Percentiles rank a stretch among this genome's conserved stretches.
phyloP scores from a whole-genome alignment of 2,888 invertebrate species.

The Andricus curvator region DNA sequence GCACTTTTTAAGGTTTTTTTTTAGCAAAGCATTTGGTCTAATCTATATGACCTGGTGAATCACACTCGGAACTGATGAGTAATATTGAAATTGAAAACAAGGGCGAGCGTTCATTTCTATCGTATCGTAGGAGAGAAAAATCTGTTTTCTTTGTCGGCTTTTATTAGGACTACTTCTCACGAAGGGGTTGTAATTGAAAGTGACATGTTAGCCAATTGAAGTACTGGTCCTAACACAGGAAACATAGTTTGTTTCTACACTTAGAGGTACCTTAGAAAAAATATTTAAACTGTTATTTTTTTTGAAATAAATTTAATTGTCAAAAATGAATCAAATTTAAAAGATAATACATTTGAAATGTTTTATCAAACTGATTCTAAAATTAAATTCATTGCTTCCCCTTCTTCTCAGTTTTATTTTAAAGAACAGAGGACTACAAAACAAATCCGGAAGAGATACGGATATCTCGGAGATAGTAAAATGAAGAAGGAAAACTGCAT shows the following conservation, averaged over 20 bases:
- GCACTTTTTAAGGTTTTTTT: slow-evolving; percentile 14
- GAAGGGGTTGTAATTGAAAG: background rate
- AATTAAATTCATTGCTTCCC: background rate
- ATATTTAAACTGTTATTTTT: too few species aligned
- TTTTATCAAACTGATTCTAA: background rate
- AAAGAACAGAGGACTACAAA: background rate
- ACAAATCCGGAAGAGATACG: slow-evolving; percentile 17
- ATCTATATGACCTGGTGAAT: slow-evolving; percentile 32
- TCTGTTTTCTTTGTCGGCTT: background rate
- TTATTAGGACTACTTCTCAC: background rate
- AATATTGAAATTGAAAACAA: slow-evolving; percentile 26
- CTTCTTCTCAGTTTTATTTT: background rate
- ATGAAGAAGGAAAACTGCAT: background rate
- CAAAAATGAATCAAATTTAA: too few species aligned
- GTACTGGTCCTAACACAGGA: background rate
- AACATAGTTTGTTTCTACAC: background rate
- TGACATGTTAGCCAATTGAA: slow-evolving; percentile 16
- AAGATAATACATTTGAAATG: background rate
- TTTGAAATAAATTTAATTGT: too few species aligned
- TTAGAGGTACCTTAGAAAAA: background rate
- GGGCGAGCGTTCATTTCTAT: slow-evolving; percentile 12
- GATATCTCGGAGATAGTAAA: background rate
- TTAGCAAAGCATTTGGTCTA: slow-evolving; percentile 8
- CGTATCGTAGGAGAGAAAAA: background rate
- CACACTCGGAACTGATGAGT: slow-evolving; percentile 17